Base-by-base conservation (phyloP, 2,797 vertebrate species). In the Alfaro cultratus region DNA sequence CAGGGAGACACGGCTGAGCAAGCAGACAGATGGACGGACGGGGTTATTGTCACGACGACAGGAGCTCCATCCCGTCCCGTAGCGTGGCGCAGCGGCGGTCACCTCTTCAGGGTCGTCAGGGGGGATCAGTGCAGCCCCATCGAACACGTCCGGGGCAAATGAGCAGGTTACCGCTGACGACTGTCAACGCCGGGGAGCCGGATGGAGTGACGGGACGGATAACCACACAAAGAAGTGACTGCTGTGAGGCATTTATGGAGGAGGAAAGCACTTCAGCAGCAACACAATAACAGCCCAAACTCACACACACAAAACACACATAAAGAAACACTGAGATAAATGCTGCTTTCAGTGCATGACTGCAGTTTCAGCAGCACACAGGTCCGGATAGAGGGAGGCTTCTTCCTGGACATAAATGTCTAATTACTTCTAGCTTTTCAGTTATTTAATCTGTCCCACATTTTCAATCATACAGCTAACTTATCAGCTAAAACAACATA, bases 121-220 rank as follows among this genome's bases (percentile, higher is more conserved):
- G 79, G 73, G 89, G 86, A 94, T 96, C 95, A 95, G 91, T 92
- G 93, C 85, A 84, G 92, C 87, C 82, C 91, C 91, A 89, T 88
- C 94, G 92, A 95, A 93, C 94, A 92, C 68, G 78, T 94, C 93
- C 93, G 84, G 10, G 82, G 85, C 79, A 93, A 94, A 95, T 88
- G 78, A 92, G 86, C 7, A 73, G 90, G 86, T 87, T 82, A 78
- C 79, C 77, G 71, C 85, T 62, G 85, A 91, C 89, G 43, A 91
- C 91, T 89, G 90, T 92, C 90, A 91, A 89, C 86, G 70, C 75
- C 9, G 1, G 62, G 72, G 11, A 77, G 86, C 81, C 46, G 86
- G 72, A 88, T 82, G 85, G 89, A 94, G 90, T 93, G 94, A 93
- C 93, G 89, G 82, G 82, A 88, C 77, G 81, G 12, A 41, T 86